phyloP scores from a whole-genome alignment of 2,113 vertebrate genomes.

The Gnathonemus echidnorhynchus region DNA sequence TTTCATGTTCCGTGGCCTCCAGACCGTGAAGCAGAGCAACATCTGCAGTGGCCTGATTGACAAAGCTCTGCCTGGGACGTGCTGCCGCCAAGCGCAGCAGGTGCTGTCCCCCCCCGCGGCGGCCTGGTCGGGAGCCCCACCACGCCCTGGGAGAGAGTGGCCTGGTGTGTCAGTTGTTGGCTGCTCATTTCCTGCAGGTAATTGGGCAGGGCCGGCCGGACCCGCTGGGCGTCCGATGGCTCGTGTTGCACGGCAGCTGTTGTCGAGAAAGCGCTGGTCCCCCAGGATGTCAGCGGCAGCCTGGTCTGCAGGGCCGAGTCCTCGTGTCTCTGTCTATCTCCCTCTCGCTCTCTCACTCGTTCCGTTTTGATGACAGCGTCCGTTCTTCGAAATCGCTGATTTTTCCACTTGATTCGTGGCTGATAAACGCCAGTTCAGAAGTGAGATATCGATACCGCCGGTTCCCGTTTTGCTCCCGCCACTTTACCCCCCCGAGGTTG shows the following conservation, averaged over 20 bases:
- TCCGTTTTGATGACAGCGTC: neutral
- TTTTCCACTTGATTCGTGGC: neutral
- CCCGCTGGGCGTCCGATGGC: constrained; percentile 54
- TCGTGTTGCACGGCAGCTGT: constrained; percentile 73
- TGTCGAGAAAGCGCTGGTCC: constrained; percentile 28
- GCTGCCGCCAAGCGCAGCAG: constrained; percentile 45
- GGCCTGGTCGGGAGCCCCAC: constrained; percentile 45
- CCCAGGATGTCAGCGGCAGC: neutral
- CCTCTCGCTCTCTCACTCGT: neutral
- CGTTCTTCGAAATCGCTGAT: neutral
- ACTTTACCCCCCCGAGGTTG: neutral
- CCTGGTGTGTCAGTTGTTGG: constrained; percentile 56
- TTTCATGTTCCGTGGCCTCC: constrained; percentile 50
- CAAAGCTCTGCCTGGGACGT: constrained; percentile 50
- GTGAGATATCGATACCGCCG: neutral
- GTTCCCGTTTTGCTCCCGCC: neutral
- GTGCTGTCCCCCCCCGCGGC: constrained; percentile 36
- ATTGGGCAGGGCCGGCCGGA: constrained; percentile 64
- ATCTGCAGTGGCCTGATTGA: constrained; percentile 55
- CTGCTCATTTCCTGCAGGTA: constrained; percentile 67
- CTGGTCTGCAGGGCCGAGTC: neutral
- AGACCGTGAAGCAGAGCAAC: constrained; percentile 51
- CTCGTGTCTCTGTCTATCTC: neutral
- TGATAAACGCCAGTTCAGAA: neutral
- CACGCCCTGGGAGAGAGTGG: constrained; percentile 46